phyloP scores from a whole-genome alignment of 2,888 invertebrate species.

The Falcaria lacertinaria region DNA sequence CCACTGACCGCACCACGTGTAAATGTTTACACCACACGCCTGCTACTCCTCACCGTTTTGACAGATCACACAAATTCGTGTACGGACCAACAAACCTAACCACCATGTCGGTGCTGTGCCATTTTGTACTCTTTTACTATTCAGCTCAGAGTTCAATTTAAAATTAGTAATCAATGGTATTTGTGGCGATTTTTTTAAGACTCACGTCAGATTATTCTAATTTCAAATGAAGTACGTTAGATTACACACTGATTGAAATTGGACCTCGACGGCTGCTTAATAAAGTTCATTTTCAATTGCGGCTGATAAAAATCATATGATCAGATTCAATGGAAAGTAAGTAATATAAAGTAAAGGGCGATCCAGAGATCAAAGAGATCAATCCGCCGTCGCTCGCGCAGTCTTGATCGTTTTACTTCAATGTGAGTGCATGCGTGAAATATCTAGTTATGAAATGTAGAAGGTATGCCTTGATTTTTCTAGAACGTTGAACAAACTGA shows the following conservation, averaged over 20 bases:
- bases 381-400: conserved; percentile 50
- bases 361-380: conserved; percentile 71
- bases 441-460: conserved; percentile 1
- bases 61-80: conserved; percentile 52
- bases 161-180: not conserved
- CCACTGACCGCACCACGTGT: conserved; percentile 40
- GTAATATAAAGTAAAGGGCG: conserved; percentile 72
- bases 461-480: not conserved
- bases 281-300: conserved; percentile 14
- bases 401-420: conserved; percentile 52
- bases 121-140: not conserved
- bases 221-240: not conserved
- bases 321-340: conserved; percentile 45
- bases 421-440: conserved; percentile 2
- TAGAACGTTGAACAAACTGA: not conserved
- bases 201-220: not conserved
- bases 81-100: conserved; percentile 13
- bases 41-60: conserved; percentile 72
- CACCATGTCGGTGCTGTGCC: not conserved
- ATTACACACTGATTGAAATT: conserved; percentile 5
- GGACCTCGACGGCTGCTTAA: not conserved
- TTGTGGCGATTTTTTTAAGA: not conserved
- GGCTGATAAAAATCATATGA: conserved; percentile 21
- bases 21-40: conserved; percentile 64
- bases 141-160: not conserved